Evolutionary conservation across 1,140 invertebrate species (phyloP).

Genomic region (Aphelenchoides fujianensis): DNA sequence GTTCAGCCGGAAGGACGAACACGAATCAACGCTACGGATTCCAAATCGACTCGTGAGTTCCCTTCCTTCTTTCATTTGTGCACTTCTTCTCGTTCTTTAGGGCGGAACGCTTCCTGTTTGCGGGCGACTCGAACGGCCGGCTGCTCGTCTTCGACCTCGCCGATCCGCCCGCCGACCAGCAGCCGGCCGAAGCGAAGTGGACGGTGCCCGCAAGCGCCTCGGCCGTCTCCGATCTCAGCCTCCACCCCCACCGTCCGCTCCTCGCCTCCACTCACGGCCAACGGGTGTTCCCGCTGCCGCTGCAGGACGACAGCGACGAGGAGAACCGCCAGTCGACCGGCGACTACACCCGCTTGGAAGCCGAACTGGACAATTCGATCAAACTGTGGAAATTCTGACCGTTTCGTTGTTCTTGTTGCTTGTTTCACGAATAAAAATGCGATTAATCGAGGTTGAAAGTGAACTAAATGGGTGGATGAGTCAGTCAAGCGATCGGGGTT

Average conservation of each 20-base stretch:
- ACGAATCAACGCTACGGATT: constrained; percentile 3
- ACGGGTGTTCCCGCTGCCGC: not conserved
- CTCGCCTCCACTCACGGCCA: constrained; percentile 1
- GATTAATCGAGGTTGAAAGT: too few species aligned
- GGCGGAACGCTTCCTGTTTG: not conserved
- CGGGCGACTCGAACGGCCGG: not conserved
- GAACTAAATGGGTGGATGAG: not conserved
- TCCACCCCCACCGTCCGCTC: not conserved
- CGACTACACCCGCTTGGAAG: not conserved
- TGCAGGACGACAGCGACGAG: not conserved
- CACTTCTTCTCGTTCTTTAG: not conserved
- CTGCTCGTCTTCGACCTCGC: not conserved
- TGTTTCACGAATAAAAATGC: not conserved
- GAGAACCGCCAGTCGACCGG: not conserved
- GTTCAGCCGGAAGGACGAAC: not conserved
- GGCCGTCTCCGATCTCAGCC: not conserved
- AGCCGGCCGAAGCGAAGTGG: not conserved
- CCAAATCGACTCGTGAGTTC: not conserved
- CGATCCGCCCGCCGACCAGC: not conserved
- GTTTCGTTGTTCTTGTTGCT: not conserved
- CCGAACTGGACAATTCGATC: not conserved
- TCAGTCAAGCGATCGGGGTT: not conserved
- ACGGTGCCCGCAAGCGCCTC: not conserved
- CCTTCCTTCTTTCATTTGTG: not conserved
- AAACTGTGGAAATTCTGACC: constrained; percentile 7